phyloP scores from a whole-genome alignment of 2,888 invertebrate genomes.

The Ernsta delagoae region DNA sequence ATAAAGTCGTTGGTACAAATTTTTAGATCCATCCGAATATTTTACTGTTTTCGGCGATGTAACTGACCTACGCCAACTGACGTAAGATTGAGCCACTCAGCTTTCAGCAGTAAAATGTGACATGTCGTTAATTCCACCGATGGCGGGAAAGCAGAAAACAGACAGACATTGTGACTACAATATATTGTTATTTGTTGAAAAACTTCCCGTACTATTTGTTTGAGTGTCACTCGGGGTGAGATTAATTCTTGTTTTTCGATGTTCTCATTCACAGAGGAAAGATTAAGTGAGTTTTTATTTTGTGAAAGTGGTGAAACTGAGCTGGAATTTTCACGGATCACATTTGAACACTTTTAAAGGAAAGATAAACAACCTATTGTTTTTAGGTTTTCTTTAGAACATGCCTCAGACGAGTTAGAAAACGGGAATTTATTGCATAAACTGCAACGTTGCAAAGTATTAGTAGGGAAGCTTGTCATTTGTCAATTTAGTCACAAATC shows the following conservation, averaged over 20 bases:
- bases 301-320: no score
- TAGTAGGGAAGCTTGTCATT: no score
- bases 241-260: not conserved
- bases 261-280: not conserved
- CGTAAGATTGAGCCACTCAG: conserved; percentile 33
- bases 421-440: no score
- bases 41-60: conserved; percentile 7
- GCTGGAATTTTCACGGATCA: no score
- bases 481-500: no score
- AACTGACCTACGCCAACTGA: conserved; percentile 41
- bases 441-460: no score
- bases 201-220: conserved; percentile 43
- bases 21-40: not conserved
- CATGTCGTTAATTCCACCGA: conserved; percentile 66
- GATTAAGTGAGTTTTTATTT: not conserved
- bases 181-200: conserved; percentile 47
- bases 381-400: no score
- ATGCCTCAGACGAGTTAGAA: no score
- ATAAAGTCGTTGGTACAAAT: not conserved
- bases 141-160: conserved; percentile 52
- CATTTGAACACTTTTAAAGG: no score
- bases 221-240: not conserved
- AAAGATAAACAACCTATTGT: no score
- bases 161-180: conserved; percentile 61
- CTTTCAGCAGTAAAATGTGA: conserved; percentile 44